Evolutionary conservation across 2,888 invertebrate species (phyloP), one percentile per base, ranked within the genome.

Genomic region (Idaea biselata): DNA sequence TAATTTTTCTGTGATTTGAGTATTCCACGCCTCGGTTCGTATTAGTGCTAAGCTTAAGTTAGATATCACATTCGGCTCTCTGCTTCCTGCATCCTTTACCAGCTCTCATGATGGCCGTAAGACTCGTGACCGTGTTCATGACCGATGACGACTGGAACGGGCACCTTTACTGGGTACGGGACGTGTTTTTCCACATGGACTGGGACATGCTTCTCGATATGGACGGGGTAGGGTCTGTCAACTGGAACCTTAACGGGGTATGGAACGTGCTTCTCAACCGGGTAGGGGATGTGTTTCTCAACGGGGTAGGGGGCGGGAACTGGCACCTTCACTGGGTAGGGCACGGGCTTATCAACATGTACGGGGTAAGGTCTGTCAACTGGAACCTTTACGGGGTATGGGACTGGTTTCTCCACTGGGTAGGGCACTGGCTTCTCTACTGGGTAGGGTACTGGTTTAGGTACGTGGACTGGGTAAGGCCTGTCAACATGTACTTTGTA

Each of bases 401-500:
- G 93, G 17, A 94, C 94, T 71, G 87, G 93, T 84, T 70, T 72
- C 63, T 68, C 72, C 16, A 72, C 72, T 17, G 72, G 72, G 69
- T 93, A 93, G 61, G 94, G 94, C 55, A 94, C 93, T 57, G 83
- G 93, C 72, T 94, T 94, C 74, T 93, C 93, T 16, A 94, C 94
- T 61, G 94, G 94, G 86, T 94, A 94, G 68, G 95, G 95, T 67
- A 93, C 93, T 73, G 91, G 94, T 75, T 92, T 93, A 77, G 93
- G 91, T 33, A 95, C 89, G 73, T 94, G 94, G 17, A 95, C 94
- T 73, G 94, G 94, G 73, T 94, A 94, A 67, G 94, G 94, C 78
- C 94, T 93, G 77, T 95, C 94, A 70, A 95, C 95, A 75, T 93
- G 94, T 56, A 95, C 94, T 82, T 94, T 94, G 55, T 95, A 94